Conservation (phyloP, 2,888 invertebrate genomes). For the Lissonota sp. region DNA sequence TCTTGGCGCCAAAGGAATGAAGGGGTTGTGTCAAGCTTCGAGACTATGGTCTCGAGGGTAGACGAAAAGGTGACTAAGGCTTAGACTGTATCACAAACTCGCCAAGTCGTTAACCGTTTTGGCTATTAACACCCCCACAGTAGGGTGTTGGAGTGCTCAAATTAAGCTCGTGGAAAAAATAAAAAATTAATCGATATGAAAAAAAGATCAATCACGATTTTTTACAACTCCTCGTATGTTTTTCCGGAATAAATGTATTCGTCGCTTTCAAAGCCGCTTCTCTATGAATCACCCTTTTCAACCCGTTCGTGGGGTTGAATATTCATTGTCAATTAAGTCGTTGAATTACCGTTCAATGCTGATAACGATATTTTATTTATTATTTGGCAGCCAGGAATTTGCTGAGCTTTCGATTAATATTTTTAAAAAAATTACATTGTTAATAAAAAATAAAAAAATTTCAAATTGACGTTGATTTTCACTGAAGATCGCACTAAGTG, state of each 20-base stretch:
- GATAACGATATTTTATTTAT: background rate
- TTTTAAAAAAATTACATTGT: conserved; percentile 8
- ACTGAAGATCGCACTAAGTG: conserved; percentile 17
- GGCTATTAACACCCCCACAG: background rate
- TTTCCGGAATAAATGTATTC: conserved; percentile 5
- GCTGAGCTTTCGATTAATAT: background rate
- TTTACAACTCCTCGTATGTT: background rate
- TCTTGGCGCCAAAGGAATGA: conserved; percentile 22
- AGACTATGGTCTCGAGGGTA: conserved; percentile 11
- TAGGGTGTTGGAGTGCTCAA: background rate
- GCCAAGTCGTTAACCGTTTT: conserved; percentile 20
- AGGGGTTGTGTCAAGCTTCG: conserved; percentile 1
- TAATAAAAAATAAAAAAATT: background rate
- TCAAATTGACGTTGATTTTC: background rate
- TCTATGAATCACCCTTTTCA: background rate
- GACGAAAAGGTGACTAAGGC: conserved; percentile 9
- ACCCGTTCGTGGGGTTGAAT: background rate
- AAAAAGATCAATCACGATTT: background rate
- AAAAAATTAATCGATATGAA: background rate
- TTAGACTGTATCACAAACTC: background rate
- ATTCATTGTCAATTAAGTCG: conserved; percentile 10
- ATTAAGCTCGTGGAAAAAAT: background rate
- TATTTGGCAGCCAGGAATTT: background rate
- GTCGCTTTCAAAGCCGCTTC: background rate
- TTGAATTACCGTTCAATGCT: background rate